These are phyloP conservation scores for Ambastaia sidthimunki DNA, from an alignment of 2,797 vertebrate genomes.

Conservation along the genomic window DNA sequence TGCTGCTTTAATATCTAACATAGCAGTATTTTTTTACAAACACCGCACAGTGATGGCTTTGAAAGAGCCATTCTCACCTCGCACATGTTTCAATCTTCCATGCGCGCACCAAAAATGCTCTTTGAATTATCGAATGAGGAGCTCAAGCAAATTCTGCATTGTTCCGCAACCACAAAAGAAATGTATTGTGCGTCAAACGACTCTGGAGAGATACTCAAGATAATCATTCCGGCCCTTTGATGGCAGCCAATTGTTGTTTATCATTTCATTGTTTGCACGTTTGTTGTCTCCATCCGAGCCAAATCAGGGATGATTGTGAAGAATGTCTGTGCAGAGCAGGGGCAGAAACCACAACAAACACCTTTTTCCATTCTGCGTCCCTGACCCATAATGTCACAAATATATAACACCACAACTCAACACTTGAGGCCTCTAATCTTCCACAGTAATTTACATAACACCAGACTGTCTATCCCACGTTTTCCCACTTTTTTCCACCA, in stretches of 20 bases:
- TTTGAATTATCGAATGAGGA: slow-evolving; percentile 13
- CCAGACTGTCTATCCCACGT: slow-evolving; percentile 38
- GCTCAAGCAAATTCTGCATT: slow-evolving; percentile 35
- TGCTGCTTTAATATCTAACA: background rate
- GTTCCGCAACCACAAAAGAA: slow-evolving; percentile 34
- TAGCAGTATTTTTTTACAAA: background rate
- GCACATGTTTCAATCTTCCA: background rate
- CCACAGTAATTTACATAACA: slow-evolving; percentile 40
- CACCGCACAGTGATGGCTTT: background rate
- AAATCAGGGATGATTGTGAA: slow-evolving; percentile 57
- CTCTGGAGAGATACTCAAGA: slow-evolving; percentile 48
- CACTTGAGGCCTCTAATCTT: slow-evolving; percentile 55
- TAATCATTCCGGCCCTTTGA: slow-evolving; percentile 57
- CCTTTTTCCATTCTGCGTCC: slow-evolving; percentile 55
- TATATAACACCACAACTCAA: slow-evolving; percentile 44
- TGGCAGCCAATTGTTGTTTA: slow-evolving; percentile 59
- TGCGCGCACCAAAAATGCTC: background rate
- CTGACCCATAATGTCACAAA: slow-evolving; percentile 51
- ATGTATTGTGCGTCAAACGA: slow-evolving; percentile 47
- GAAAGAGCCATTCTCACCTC: background rate
- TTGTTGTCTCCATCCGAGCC: slow-evolving; percentile 55
- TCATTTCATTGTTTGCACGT: slow-evolving; percentile 48
- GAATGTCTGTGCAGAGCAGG: slow-evolving; percentile 45
- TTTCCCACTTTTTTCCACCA: slow-evolving; percentile 11
- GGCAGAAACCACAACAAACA: slow-evolving; percentile 61